Base-by-base conservation (phyloP, 2,113 vertebrate genomes). In the Nicator chloris region DNA sequence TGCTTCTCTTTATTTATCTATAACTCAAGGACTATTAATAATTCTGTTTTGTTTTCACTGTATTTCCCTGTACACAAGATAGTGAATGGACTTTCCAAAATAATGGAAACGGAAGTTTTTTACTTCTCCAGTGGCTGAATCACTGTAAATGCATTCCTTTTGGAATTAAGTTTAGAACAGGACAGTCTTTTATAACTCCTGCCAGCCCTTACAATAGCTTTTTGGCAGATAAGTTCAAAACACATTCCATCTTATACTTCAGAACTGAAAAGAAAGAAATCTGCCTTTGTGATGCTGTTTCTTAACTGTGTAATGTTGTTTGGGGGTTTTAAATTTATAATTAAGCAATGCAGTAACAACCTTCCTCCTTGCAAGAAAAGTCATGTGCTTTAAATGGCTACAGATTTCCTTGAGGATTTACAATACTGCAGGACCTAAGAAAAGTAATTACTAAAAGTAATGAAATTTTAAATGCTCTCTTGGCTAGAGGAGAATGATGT, bases 111-210 rank as follows among this genome's bases (percentile, higher is more conserved):
- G 11, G 54, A 57, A 40, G 1, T 27, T 82, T 84, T 78, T 53
- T 44, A 64, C 45, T 85, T 82, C 11, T 82, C 4, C 40, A 33
- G 57, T 80, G 63, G n/a, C 75, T 90, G 53, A 79, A 85, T 80
- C 40, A 37, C 40, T 42, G 27, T 65, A 61, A 86, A 61, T 57
- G 13, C 45, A 28, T 94, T 93, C 71, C 50, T 92, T 93, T 88
- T 66, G 35, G 83, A 96, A 60, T 83, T 78, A 83, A 70, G 82
- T 71, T 92, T 90, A 77, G 54, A 94, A 81, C 76, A 80, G 85
- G 90, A 57, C 81, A 70, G 35, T 86, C 66, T 93, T 92, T 95
- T 51, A 35, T 92, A 84, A 72, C 44, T 93, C 33, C 44, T 92
- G 75, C 91, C 51, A 81, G 54, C 33, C 40, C 54, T 66, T 51